These are phyloP conservation scores for Corella eumyota DNA, from an alignment of 23 tunicate genomes.

Conservation along the genomic window DNA sequence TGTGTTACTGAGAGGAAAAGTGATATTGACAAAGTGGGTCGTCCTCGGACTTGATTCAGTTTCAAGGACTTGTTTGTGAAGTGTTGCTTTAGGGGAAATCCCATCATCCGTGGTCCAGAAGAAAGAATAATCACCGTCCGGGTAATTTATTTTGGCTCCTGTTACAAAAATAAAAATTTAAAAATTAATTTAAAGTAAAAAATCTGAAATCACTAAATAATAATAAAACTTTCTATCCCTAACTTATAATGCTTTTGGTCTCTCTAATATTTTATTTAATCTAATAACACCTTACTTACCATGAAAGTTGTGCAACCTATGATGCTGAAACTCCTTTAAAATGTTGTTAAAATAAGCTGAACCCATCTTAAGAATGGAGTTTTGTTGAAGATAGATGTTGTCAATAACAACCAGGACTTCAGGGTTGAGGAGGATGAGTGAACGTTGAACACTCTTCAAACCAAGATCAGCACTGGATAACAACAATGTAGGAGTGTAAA, in stretches of 20 bases:
- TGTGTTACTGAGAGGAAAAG: slow-evolving; percentile 1
- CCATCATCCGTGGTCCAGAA: slow-evolving; percentile 51
- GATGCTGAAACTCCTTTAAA: slow-evolving; percentile 10
- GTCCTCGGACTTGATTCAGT: slow-evolving; percentile 7
- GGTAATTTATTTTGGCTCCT: slow-evolving; percentile 29
- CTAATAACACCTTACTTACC: slow-evolving; percentile 27
- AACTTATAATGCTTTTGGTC: background rate
- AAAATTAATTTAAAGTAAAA: background rate
- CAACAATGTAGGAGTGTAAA: too few species aligned
- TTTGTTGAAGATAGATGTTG: slow-evolving; percentile 18
- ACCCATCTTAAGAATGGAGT: slow-evolving; percentile 12
- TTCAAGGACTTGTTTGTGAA: slow-evolving; percentile 7
- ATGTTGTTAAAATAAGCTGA: slow-evolving; percentile 52
- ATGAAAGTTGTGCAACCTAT: slow-evolving; percentile 6
- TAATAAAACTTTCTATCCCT: background rate
- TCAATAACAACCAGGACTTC: slow-evolving; percentile 50
- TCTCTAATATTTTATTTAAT: too few species aligned
- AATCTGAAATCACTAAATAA: background rate
- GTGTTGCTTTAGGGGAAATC: slow-evolving; percentile 27
- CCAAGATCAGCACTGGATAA: slow-evolving; percentile 14
- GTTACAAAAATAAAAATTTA: background rate
- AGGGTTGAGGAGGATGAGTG: slow-evolving; percentile 26
- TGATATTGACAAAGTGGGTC: slow-evolving; percentile 8
- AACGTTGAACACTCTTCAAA: slow-evolving; percentile 38
- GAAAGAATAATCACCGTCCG: slow-evolving; percentile 66